These are phyloP conservation scores for Littorina saxatilis DNA, from an alignment of 1,140 invertebrate genomes.

Conservation along the genomic window DNA sequence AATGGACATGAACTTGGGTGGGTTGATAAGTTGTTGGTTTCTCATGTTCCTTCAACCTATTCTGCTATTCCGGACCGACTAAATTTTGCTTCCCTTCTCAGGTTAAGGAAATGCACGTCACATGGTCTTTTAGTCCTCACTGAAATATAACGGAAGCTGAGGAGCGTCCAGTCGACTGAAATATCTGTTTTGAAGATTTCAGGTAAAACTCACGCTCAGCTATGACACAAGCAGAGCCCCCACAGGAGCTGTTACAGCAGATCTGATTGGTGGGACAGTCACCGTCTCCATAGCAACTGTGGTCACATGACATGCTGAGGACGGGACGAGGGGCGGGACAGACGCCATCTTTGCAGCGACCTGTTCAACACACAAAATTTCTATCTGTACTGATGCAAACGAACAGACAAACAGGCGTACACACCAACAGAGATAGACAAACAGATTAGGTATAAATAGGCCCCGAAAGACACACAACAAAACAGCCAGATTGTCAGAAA, in stretches of 20 bases:
- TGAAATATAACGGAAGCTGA: too few species aligned
- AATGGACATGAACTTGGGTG: too few species aligned
- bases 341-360: constrained; percentile 10
- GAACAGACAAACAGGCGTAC: background rate
- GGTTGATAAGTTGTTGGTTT: too few species aligned
- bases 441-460: background rate
- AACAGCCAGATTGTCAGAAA: background rate
- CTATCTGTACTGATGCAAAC: background rate
- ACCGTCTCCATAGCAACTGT: constrained; percentile 12
- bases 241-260: constrained; percentile 14
- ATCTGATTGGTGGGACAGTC: constrained; percentile 27
- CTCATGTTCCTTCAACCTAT: too few species aligned
- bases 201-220: background rate
- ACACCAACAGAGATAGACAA: background rate
- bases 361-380: background rate
- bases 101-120: too few species aligned
- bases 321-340: constrained; percentile 4
- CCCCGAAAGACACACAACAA: background rate
- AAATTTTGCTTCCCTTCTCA: too few species aligned
- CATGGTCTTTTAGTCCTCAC: too few species aligned
- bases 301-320: constrained; percentile 5
- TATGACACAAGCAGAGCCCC: constrained; percentile 4
- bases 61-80: too few species aligned
- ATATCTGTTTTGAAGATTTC: background rate
- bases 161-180: too few species aligned